phyloP scores from a whole-genome alignment of 2,797 vertebrate species.

The Amphiprion clarkii region DNA sequence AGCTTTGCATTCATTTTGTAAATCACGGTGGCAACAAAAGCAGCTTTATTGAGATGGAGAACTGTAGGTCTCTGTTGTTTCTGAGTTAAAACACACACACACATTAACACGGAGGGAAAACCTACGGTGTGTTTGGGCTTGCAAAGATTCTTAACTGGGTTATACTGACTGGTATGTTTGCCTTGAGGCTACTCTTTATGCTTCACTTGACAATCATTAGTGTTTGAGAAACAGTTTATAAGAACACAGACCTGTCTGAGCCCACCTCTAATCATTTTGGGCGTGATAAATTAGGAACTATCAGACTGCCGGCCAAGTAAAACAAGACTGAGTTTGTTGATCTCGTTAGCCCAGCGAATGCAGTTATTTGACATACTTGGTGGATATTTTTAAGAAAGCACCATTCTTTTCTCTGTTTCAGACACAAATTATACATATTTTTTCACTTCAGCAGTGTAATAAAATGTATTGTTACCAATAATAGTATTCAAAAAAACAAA shows the following conservation, averaged over 20 bases:
- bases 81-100: constrained; percentile 3
- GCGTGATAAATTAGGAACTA: constrained; percentile 26
- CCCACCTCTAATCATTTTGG: constrained; percentile 53
- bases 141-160: constrained; percentile 39
- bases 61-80: constrained; percentile 30
- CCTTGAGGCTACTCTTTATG: constrained; percentile 40
- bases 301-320: constrained; percentile 37
- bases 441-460: neutral
- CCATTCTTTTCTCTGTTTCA: neutral
- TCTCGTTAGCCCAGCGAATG: neutral
- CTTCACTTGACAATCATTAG: constrained; percentile 39
- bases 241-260: constrained; percentile 35
- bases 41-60: constrained; percentile 25
- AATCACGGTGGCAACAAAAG: constrained; percentile 42
- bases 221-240: constrained; percentile 37
- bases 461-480: neutral
- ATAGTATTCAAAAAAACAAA: neutral
- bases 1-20: constrained; percentile 40
- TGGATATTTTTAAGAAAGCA: constrained; percentile 55
- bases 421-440: neutral
- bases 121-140: constrained; percentile 54
- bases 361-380: constrained; percentile 43
- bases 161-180: constrained; percentile 21
- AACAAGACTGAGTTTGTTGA: constrained; percentile 34
- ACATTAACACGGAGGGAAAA: neutral